Evolutionary conservation across 2,888 invertebrate species (phyloP).

Genomic region (Catocala nupta): DNA sequence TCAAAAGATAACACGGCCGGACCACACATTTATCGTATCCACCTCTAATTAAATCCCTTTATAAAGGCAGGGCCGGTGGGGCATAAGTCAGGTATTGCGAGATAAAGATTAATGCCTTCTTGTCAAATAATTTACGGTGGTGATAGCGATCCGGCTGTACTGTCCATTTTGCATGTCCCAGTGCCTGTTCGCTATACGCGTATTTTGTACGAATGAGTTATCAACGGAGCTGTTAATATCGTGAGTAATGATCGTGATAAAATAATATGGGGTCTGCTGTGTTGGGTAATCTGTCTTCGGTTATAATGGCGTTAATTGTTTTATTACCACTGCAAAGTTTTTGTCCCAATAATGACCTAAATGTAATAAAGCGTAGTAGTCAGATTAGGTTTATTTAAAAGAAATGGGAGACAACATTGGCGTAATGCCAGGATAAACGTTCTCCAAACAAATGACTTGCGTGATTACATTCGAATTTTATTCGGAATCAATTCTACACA

Average conservation of each 20-base stretch:
- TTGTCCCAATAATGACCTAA: too few species aligned
- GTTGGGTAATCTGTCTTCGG: not conserved
- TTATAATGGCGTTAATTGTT: too few species aligned
- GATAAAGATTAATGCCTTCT: slow-evolving; percentile 81
- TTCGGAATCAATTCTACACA: too few species aligned
- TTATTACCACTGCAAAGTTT: too few species aligned
- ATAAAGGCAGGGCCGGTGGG: slow-evolving; percentile 58
- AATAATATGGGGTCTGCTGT: slow-evolving; percentile 4
- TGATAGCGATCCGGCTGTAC: slow-evolving; percentile 64
- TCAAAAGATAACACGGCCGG: slow-evolving; percentile 71
- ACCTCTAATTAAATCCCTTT: slow-evolving; percentile 76
- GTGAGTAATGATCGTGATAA: slow-evolving; percentile 32
- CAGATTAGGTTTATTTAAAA: too few species aligned
- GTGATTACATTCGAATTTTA: too few species aligned
- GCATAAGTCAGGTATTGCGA: slow-evolving; percentile 68
- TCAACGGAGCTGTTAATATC: slow-evolving; percentile 46
- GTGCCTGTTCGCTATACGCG: slow-evolving; percentile 30
- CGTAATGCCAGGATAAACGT: too few species aligned
- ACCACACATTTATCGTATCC: slow-evolving; percentile 80
- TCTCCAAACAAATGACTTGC: too few species aligned
- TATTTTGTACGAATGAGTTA: slow-evolving; percentile 37
- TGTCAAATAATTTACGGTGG: slow-evolving; percentile 82
- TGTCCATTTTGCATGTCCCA: slow-evolving; percentile 52
- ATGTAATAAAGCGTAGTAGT: too few species aligned
- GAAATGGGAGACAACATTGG: too few species aligned